These are phyloP conservation scores for Crepidodera aurea DNA, from an alignment of 2,888 invertebrate species.

Conservation along the genomic window DNA sequence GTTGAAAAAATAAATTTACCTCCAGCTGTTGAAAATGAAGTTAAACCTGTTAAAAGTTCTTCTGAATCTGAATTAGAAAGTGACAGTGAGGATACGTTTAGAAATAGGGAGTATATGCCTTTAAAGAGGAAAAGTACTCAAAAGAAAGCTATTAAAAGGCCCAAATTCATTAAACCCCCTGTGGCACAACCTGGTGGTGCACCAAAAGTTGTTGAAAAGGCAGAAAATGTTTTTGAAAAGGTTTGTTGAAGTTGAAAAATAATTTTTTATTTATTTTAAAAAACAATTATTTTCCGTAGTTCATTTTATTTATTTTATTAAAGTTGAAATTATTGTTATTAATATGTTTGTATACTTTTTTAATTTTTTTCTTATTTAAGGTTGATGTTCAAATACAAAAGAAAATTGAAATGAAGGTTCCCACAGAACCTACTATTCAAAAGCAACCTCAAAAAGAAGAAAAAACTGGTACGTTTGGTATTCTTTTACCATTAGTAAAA, in stretches of 20 bases:
- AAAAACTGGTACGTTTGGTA: constrained; percentile 52
- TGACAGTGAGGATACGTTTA: constrained; percentile 61
- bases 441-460: constrained; percentile 36
- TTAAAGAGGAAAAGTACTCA: constrained; percentile 61
- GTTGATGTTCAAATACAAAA: constrained; percentile 57
- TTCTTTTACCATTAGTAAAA: constrained; percentile 46
- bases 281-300: no score
- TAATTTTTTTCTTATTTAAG: constrained; percentile 28
- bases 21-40: constrained; percentile 50
- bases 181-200: constrained; percentile 41
- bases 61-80: constrained; percentile 74
- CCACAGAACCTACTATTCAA: constrained; percentile 48
- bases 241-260: constrained; percentile 26
- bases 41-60: constrained; percentile 45
- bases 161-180: constrained; percentile 64
- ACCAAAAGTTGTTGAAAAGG: constrained; percentile 55
- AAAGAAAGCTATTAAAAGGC: constrained; percentile 65
- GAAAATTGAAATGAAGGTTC: constrained; percentile 66
- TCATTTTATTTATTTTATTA: no score
- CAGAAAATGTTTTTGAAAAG: constrained; percentile 67
- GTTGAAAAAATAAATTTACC: constrained; percentile 55
- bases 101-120: constrained; percentile 61
- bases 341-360: no score
- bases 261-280: background rate
- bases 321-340: no score